phyloP scores from a whole-genome alignment of 1,140 invertebrate genomes.

The Drosophila rhopaloa region DNA sequence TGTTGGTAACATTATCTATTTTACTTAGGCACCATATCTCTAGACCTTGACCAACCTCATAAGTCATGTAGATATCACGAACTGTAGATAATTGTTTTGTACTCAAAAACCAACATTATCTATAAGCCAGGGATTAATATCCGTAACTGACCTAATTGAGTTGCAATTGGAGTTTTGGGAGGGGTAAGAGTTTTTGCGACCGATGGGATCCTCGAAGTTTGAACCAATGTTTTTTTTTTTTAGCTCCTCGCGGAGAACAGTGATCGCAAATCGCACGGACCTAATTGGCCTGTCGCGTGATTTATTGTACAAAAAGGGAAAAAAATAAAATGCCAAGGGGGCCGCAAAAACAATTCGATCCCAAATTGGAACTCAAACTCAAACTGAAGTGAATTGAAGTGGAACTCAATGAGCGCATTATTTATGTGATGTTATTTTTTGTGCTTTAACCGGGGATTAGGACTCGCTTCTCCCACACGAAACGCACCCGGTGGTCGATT shows the following conservation, averaged over 20 bases:
- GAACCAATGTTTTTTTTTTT: slow-evolving; percentile 1
- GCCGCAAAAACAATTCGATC: slow-evolving; percentile 20
- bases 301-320: slow-evolving; percentile 67
- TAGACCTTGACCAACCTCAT: slow-evolving; percentile 6
- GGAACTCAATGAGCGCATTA: slow-evolving; percentile 63
- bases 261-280: slow-evolving; percentile 49
- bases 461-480: slow-evolving; percentile 59
- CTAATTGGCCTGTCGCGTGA: slow-evolving; percentile 75
- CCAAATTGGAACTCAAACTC: slow-evolving; percentile 44
- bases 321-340: neutral
- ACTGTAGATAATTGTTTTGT: slow-evolving; percentile 11
- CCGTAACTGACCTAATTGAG: slow-evolving; percentile 30
- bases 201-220: too few relatives aligned
- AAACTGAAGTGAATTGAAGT: slow-evolving; percentile 37
- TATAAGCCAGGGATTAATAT: slow-evolving; percentile 15
- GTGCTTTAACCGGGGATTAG: slow-evolving; percentile 66
- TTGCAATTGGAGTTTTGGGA: slow-evolving; percentile 29
- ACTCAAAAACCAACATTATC: neutral
- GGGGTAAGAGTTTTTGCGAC: neutral
- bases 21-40: neutral
- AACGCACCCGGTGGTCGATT: slow-evolving; percentile 29
- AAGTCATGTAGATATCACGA: slow-evolving; percentile 17
- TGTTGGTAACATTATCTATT: too few relatives aligned
- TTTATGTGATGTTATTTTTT: slow-evolving; percentile 77
- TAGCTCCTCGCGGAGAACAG: slow-evolving; percentile 13